A percentile compares a stretch with the other conserved stretches of the same genome.
Conservation (phyloP, 1,140 invertebrate species). For the Drosophila lacertosa region DNA sequence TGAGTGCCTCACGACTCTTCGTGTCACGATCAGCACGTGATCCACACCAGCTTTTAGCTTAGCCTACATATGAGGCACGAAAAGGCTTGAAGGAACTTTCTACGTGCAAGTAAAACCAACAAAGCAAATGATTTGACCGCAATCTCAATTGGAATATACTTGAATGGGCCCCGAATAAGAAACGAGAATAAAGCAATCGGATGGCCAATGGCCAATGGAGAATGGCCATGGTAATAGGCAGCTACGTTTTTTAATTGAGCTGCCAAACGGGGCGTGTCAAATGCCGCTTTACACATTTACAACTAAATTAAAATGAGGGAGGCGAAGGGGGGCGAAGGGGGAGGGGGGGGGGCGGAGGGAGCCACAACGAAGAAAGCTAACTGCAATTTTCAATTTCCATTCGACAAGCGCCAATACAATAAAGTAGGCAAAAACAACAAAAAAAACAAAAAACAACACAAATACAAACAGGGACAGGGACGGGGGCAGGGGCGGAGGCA, state of each 20-base stretch:
- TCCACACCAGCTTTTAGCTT: slow-evolving; percentile 8
- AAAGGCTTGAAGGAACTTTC: slow-evolving; percentile 31
- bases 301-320: slow-evolving; percentile 69
- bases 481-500: not conserved
- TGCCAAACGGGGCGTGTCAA: slow-evolving; percentile 79
- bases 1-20: not conserved
- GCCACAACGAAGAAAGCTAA: slow-evolving; percentile 65
- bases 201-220: slow-evolving; percentile 46
- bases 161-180: slow-evolving; percentile 13
- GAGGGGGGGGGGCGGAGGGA: not conserved
- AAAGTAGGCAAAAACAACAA: slow-evolving; percentile 65
- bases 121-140: slow-evolving; percentile 47
- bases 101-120: slow-evolving; percentile 36
- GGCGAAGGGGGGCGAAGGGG: slow-evolving; percentile 23
- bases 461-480: not conserved
- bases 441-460: not conserved
- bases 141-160: slow-evolving; percentile 35
- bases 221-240: slow-evolving; percentile 55
- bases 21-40: slow-evolving; percentile 2
- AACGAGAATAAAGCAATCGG: slow-evolving; percentile 19
- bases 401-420: slow-evolving; percentile 73
- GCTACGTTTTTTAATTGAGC: slow-evolving; percentile 79
- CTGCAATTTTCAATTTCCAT: slow-evolving; percentile 81
- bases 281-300: slow-evolving; percentile 82
- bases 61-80: not conserved